Evolutionary conservation across 2,797 vertebrate species (phyloP), one percentile per base, ranked within the genome.

Genomic region (Tenualosa thibaudeaui): DNA sequence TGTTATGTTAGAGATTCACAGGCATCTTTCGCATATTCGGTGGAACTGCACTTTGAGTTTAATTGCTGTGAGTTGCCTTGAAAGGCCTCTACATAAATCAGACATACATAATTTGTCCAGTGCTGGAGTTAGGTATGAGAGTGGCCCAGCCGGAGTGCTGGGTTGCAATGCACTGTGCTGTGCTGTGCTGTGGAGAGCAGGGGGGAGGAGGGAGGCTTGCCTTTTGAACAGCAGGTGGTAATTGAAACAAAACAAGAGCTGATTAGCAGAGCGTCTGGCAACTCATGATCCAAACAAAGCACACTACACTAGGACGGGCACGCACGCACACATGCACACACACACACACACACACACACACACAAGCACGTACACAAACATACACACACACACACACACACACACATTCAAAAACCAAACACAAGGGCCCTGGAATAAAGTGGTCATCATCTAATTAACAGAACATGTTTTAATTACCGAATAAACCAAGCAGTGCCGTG

Each of bases 381-480:
- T 15, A 75, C 68, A 75, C 31, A 83, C 37, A 68, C 46, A 75
- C 82, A 84, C 24, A 78, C 46, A 87, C 81, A 50, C 49, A 54
- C 81, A 82, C 82, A 83, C 37, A 82, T 24, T 87, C 43, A 81
- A 96, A 96, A 83, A 85, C 95, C 97, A 96, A 98, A 98, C 97
- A 98, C 97, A 96, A 98, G 97, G 97, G 98, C 98, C 96, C 97
- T 97, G 97, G 96, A 99, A 99, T 99, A 98, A 99, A 99, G 98
- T 99, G 98, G 98, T 99, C 98, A 99, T 99, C 98, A 98, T 98
- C 97, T 98, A 98, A 99, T 99, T 99, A 99, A 99, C 97, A 98
- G 95, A 97, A 98, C 97, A 97, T 97, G 95, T 99, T 99, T 99
- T 99, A 99, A 99, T 99, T 99, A 99, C 98, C 90, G 97, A 96